These are phyloP conservation scores for Lasioglossum zephyrum DNA, from an alignment of 2,888 invertebrate species.

Conservation along the genomic window DNA sequence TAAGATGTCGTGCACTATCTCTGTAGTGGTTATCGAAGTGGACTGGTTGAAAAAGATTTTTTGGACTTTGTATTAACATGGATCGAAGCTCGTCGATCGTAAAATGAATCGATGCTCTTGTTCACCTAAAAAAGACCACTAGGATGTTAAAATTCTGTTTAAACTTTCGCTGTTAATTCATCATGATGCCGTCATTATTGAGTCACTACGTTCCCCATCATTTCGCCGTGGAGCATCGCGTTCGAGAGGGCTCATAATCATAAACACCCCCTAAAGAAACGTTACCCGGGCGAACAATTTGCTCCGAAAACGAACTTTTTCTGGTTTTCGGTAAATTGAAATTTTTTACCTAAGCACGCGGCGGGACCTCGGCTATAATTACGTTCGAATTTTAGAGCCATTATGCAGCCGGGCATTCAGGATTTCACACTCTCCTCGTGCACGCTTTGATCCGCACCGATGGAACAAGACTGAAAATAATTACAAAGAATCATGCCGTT, in stretches of 20 bases:
- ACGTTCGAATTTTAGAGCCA: constrained; percentile 54
- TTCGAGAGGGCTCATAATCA: constrained; percentile 13
- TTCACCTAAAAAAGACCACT: neutral
- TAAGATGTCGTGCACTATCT: no score
- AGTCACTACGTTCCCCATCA: neutral
- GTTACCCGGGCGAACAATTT: constrained; percentile 32
- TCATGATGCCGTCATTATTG: neutral
- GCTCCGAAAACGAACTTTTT: constrained; percentile 15
- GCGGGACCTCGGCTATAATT: constrained; percentile 42
- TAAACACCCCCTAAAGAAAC: neutral
- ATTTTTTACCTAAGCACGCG: constrained; percentile 42
- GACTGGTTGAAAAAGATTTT: no score
- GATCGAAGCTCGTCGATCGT: neutral
- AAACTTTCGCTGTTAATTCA: neutral
- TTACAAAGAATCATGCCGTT: constrained; percentile 50
- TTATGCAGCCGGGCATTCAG: constrained; percentile 46
- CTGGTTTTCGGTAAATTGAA: constrained; percentile 48
- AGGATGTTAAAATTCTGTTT: neutral
- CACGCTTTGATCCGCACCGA: constrained; percentile 57
- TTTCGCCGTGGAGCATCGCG: neutral
- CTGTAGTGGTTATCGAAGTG: no score
- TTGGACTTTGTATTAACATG: neutral
- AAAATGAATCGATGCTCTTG: neutral
- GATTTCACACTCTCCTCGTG: constrained; percentile 40
- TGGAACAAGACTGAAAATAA: constrained; percentile 57